These are phyloP conservation scores for Tenualosa thibaudeaui DNA, from an alignment of 2,797 vertebrate species.

Conservation along the genomic window DNA sequence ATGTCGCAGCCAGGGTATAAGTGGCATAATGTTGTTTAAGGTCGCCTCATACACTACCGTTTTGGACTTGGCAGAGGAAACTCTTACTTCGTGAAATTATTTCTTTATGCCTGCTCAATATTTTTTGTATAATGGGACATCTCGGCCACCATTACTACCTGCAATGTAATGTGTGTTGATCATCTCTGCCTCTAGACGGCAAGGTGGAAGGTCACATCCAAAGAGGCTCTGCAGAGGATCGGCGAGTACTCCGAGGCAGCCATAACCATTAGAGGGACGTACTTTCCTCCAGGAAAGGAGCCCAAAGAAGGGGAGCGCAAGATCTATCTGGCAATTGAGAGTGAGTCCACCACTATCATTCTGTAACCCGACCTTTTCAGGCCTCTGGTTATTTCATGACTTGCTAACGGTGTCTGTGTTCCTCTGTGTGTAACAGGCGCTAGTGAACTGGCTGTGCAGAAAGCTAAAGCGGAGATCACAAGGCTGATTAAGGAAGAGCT, in stretches of 20 bases:
- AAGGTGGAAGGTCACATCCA: constrained; percentile 98
- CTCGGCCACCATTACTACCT: too few relatives aligned
- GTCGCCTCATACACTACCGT: too few relatives aligned
- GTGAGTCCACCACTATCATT: constrained; percentile 69
- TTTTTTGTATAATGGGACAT: too few relatives aligned
- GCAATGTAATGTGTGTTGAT: neutral
- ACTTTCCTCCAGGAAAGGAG: constrained; percentile 98
- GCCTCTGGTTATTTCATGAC: neutral
- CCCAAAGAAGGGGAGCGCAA: constrained; percentile 98
- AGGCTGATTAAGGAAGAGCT: constrained; percentile 98
- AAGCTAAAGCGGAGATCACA: constrained; percentile 98
- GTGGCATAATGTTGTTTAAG: too few relatives aligned
- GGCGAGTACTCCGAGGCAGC: constrained; percentile 99
- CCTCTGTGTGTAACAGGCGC: constrained; percentile 76
- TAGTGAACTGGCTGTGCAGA: constrained; percentile 95
- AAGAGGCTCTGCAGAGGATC: constrained; percentile 96
- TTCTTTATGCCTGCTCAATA: too few relatives aligned
- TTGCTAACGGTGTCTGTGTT: constrained; percentile 27
- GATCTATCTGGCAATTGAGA: constrained; percentile 98
- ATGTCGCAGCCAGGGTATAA: too few relatives aligned
- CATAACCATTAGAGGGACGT: constrained; percentile 98
- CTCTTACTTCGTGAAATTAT: too few relatives aligned
- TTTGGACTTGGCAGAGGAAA: too few relatives aligned
- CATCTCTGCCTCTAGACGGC: constrained; percentile 81
- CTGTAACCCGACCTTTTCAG: neutral